These are phyloP conservation scores for Drosophila sp. DNA, from an alignment of 1,140 invertebrate genomes.

Conservation along the genomic window DNA sequence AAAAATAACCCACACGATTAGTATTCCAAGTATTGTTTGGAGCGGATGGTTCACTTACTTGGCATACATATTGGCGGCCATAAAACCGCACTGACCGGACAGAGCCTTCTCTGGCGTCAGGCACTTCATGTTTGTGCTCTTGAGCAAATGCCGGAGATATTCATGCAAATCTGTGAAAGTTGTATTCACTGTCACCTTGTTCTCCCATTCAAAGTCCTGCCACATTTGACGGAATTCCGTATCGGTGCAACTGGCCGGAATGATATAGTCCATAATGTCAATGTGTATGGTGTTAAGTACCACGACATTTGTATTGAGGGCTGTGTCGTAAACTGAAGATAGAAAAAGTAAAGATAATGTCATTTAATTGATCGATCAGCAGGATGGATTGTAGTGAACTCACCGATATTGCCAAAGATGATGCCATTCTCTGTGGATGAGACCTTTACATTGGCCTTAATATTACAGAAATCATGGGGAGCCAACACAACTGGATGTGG, in stretches of 20 bases:
- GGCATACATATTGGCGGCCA: constrained; percentile 99
- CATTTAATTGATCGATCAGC: no score
- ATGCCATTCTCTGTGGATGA: constrained; percentile 99
- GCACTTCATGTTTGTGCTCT: constrained; percentile 99
- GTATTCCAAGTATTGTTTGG: no score
- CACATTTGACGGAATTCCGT: constrained; percentile 99
- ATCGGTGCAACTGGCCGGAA: constrained; percentile 97
- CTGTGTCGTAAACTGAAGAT: constrained; percentile 94
- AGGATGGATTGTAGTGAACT: constrained; percentile 19
- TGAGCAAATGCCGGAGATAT: constrained; percentile 96
- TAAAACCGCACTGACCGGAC: constrained; percentile 98
- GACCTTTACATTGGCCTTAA: constrained; percentile 97
- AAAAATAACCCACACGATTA: no score
- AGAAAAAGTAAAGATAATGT: not conserved
- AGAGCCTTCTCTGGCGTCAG: constrained; percentile 98
- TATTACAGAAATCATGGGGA: constrained; percentile 98
- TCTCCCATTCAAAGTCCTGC: constrained; percentile 99
- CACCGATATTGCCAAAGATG: constrained; percentile 99
- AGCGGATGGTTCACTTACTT: constrained; percentile 72
- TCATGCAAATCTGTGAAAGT: constrained; percentile 95
- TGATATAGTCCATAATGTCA: constrained; percentile 99
- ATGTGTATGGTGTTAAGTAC: constrained; percentile 99
- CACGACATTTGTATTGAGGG: constrained; percentile 97
- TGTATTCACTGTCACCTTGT: constrained; percentile 99
- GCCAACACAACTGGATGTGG: constrained; percentile 97